Evolutionary conservation across 2,797 vertebrate genomes (phyloP).

Genomic region (Chelon labrosus): DNA sequence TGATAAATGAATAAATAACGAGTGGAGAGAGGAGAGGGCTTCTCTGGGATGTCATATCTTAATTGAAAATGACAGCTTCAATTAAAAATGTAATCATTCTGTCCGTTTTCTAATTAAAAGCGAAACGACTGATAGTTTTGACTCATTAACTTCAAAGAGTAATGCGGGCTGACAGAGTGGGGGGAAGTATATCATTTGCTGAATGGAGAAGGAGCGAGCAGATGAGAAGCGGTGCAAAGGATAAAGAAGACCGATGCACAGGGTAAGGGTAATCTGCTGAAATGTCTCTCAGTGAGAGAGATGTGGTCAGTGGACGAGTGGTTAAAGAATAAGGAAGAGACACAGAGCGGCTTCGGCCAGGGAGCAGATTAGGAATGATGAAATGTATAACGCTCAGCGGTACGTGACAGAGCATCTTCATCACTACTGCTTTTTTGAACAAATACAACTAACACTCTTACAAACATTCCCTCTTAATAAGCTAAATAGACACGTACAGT

Average conservation of each 20-base stretch:
- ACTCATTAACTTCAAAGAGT: conserved; percentile 88
- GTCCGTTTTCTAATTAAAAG: conserved; percentile 88
- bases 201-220: conserved; percentile 40
- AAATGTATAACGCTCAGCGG: conserved; percentile 30
- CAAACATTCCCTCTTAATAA: conserved; percentile 19
- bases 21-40: conserved; percentile 55
- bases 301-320: conserved; percentile 32
- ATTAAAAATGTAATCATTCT: conserved; percentile 89
- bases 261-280: conserved; percentile 58
- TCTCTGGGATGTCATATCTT: conserved; percentile 85
- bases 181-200: conserved; percentile 63
- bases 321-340: conserved; percentile 42
- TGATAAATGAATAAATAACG: conserved; percentile 73
- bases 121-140: conserved; percentile 85
- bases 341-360: conserved; percentile 30
- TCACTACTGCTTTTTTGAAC: conserved; percentile 37
- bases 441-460: conserved; percentile 9
- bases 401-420: conserved; percentile 13
- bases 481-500: conserved; percentile 3
- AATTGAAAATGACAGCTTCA: conserved; percentile 89
- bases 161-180: conserved; percentile 62
- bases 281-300: conserved; percentile 43
- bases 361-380: conserved; percentile 36
- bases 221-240: conserved; percentile 44
- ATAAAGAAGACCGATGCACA: conserved; percentile 41